Base-by-base conservation (phyloP, 35 echinoderm and acorn worm genomes). In the Apostichopus japonicus region DNA sequence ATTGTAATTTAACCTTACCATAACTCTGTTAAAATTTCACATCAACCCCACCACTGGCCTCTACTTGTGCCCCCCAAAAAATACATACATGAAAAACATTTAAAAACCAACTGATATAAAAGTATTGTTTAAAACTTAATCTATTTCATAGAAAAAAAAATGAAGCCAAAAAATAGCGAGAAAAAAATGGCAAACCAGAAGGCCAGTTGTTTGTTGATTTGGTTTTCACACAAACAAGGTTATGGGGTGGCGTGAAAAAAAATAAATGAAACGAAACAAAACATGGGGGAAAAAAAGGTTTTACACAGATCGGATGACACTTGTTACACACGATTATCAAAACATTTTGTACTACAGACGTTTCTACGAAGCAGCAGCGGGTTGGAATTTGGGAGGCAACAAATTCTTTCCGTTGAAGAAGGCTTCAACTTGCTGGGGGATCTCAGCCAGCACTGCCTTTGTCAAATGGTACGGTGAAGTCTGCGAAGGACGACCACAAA, bases 401-500 rank as follows among this genome's bases (percentile, higher is more conserved):
- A 99, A 90, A 23, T 93, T 93, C 59, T 94, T 96, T 90, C 84
- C 92, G 23, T 99, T 86, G 86, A 99, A 99, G 90, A 94, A 99
- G 23, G 94, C 82, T 58, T 81, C 80, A 6, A 99, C 92, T 90
- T 99, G 97, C 78, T 96, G 92, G 27, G 97, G 97, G 1, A 99
- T 94, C 62, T 99, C 97, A 25, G 97, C 97, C 75, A 99, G 83
- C 19, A 99, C 97, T 84, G 84, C 93, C 61, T 96, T 95, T 78
- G 97, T 77, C 89, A 99, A 79, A 56, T 84, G 93, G 61, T 95
- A 93, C 44, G 95, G 93, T 71, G 93, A 90, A 10, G 95, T 93
- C 97, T 99, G 78, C 57, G 23, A 33, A 75, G 15, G 86, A 89
- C 54, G 81, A 84, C 56, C 14, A 58, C 55, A 84, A 54, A 56